Percentiles rank a stretch among this genome's conserved stretches.
Evolutionary conservation across 2,797 vertebrate species (phyloP).

Genomic region (Neosalanx taihuensis): DNA sequence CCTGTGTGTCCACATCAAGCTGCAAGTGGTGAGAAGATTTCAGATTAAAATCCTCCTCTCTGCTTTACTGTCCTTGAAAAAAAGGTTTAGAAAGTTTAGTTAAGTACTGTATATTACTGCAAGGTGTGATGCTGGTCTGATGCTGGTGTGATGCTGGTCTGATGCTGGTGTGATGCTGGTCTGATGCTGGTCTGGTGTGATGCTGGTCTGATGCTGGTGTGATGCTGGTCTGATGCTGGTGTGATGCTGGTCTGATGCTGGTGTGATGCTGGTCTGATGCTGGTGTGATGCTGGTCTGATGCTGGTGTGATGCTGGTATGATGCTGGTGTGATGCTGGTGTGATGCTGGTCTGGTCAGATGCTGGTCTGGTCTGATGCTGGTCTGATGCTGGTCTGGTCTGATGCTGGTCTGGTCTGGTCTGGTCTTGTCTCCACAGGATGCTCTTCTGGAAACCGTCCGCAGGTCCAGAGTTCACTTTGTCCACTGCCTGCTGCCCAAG

Average conservation of each 20-base stretch:
- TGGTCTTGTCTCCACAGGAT: conserved; percentile 72
- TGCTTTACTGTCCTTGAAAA: no score
- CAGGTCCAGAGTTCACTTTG: conserved; percentile 90
- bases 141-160: conserved; percentile 2
- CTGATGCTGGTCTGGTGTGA: not conserved
- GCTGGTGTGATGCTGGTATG: conserved; percentile 13
- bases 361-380: no score
- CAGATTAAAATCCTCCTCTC: no score
- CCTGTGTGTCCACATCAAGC: conserved; percentile 93
- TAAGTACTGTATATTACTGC: no score
- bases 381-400: conserved; percentile 28
- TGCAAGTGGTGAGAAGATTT: conserved; percentile 87
- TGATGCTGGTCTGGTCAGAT: no score
- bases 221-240: no score
- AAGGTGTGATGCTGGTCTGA: conserved; percentile 16
- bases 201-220: conserved; percentile 15
- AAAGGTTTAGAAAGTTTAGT: no score
- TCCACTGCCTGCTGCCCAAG: conserved; percentile 93
- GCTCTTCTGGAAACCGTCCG: conserved; percentile 93
- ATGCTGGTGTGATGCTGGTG: conserved; percentile 17
- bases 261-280: not conserved
- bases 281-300: conserved; percentile 3
- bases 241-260: conserved; percentile 11
- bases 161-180: conserved; percentile 11
- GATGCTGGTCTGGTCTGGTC: no score